Conservation (phyloP, 1,140 invertebrate genomes). For the Aphelinus atriplicis region DNA sequence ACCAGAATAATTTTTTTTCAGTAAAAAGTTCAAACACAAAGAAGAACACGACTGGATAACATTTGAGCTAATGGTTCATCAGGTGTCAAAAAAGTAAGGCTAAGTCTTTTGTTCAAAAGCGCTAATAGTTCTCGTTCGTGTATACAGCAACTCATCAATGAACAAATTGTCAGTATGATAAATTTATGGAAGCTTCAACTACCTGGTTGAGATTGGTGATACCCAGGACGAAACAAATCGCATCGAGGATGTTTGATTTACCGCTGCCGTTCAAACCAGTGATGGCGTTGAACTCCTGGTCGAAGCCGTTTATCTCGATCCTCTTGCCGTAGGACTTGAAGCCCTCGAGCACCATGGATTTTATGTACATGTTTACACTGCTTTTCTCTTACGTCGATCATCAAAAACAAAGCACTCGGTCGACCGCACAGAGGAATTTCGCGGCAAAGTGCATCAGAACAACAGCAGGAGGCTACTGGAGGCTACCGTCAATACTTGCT, state of each 20-base stretch:
- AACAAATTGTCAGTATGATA: slow-evolving; percentile 22
- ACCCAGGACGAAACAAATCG: slow-evolving; percentile 97
- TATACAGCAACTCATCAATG: too few species aligned
- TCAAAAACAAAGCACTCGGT: neutral
- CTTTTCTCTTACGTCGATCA: neutral
- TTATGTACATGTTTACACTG: slow-evolving; percentile 84
- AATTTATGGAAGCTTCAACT: slow-evolving; percentile 53
- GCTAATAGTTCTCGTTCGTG: too few species aligned
- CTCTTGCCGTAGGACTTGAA: slow-evolving; percentile 98
- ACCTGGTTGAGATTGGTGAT: slow-evolving; percentile 94
- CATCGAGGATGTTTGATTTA: slow-evolving; percentile 99
- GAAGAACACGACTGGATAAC: too few species aligned
- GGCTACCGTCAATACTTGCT: too few species aligned
- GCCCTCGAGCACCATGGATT: slow-evolving; percentile 93
- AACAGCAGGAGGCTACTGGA: too few species aligned
- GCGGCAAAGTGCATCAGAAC: slow-evolving; percentile 6
- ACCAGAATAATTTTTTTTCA: too few species aligned
- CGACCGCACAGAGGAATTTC: slow-evolving; percentile 1
- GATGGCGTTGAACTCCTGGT: slow-evolving; percentile 96
- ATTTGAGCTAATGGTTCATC: too few species aligned
- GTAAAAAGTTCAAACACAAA: too few species aligned
- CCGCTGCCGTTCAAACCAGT: slow-evolving; percentile 98
- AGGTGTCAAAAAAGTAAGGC: slow-evolving; percentile 36
- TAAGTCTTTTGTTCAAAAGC: slow-evolving; percentile 28
- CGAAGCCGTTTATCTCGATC: slow-evolving; percentile 94